Percentiles rank a stretch among this genome's conserved stretches.
Conservation (phyloP, 1,140 invertebrate genomes). For the Drosophila triauraria region DNA sequence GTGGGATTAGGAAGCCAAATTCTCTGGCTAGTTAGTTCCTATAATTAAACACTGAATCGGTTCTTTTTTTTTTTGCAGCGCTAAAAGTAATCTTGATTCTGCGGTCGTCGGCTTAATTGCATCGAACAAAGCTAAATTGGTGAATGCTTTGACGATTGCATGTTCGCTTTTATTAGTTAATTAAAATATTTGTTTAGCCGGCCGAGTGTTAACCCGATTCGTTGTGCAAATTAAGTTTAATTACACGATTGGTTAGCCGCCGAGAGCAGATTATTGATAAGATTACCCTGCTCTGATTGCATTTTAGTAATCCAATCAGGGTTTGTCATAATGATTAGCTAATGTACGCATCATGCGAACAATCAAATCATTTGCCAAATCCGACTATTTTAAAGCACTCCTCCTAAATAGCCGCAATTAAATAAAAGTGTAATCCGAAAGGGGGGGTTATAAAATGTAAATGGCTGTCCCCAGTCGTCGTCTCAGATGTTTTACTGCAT, state of each 20-base stretch:
- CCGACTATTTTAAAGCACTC: slow-evolving; percentile 30
- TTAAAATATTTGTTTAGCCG: slow-evolving; percentile 38
- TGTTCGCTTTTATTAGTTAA: slow-evolving; percentile 26
- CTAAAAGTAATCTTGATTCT: slow-evolving; percentile 24
- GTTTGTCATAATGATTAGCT: slow-evolving; percentile 5
- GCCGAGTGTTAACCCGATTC: slow-evolving; percentile 40
- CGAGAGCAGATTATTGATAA: slow-evolving; percentile 29
- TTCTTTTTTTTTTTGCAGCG: slow-evolving; percentile 8
- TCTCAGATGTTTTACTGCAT: slow-evolving; percentile 47
- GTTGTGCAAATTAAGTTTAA: slow-evolving; percentile 44
- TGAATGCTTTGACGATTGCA: slow-evolving; percentile 23
- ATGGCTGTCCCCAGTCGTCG: slow-evolving; percentile 21
- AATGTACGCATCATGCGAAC: not conserved
- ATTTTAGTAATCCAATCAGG: slow-evolving; percentile 25
- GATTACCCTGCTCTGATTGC: slow-evolving; percentile 33
- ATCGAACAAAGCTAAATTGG: slow-evolving; percentile 14
- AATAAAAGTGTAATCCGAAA: slow-evolving; percentile 36
- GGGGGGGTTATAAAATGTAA: slow-evolving; percentile 63
- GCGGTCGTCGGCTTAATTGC: slow-evolving; percentile 27
- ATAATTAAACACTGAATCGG: slow-evolving; percentile 36
- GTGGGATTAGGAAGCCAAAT: slow-evolving; percentile 9
- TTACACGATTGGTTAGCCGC: slow-evolving; percentile 42
- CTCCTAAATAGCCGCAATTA: slow-evolving; percentile 52
- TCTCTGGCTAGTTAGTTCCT: slow-evolving; percentile 8
- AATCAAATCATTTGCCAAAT: slow-evolving; percentile 10